A percentile compares a stretch with the other conserved stretches of the same genome.
Evolutionary conservation across 2,113 vertebrate species (phyloP).

Genomic region (Bos javanicus): DNA sequence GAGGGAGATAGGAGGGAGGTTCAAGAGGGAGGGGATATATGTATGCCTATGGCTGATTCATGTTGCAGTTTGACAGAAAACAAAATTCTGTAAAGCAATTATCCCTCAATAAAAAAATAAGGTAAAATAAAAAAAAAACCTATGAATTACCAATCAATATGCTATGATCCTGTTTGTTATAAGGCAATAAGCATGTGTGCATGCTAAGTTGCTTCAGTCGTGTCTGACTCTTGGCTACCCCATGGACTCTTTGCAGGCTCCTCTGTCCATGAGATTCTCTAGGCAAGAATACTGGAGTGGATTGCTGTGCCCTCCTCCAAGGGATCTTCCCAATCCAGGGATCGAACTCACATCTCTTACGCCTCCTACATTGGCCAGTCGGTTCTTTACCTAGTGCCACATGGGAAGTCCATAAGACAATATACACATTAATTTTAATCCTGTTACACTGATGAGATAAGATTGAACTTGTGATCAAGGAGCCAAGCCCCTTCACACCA

Average conservation of each 20-base stretch:
- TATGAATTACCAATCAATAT: neutral
- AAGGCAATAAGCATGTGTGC: neutral
- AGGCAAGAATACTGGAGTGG: neutral
- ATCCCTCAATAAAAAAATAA: neutral
- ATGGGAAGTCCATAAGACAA: neutral
- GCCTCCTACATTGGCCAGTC: neutral
- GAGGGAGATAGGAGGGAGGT: neutral
- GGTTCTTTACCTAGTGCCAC: neutral
- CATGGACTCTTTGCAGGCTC: neutral
- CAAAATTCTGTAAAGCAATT: neutral
- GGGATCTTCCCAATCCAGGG: neutral
- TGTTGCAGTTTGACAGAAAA: neutral
- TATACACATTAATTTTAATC: neutral
- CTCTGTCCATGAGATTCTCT: neutral
- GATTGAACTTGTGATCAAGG: neutral
- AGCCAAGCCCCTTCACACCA: neutral
- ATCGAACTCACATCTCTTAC: neutral
- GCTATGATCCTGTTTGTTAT: neutral
- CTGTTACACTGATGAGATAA: neutral
- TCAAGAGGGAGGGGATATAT: neutral
- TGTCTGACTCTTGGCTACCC: neutral
- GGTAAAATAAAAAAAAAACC: neutral
- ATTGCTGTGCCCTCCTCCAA: neutral
- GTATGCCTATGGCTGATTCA: neutral
- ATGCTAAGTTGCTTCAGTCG: neutral